Base-by-base conservation (phyloP, 1,140 invertebrate genomes). In the Antheraea mylitta region DNA sequence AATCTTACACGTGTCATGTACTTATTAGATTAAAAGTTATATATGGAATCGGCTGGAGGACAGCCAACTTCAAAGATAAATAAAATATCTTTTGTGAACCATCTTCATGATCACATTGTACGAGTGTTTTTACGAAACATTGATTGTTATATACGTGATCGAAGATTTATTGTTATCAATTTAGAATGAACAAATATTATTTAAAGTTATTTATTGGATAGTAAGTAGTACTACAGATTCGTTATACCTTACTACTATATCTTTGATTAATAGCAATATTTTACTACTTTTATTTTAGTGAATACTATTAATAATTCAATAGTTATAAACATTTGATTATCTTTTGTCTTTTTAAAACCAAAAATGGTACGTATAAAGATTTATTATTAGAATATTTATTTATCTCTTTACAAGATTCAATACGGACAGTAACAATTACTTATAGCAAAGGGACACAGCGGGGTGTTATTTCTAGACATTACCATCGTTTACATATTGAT, bases 51-150 rank as follows among this genome's bases (percentile, higher is more conserved):
- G 64, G 59, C 76, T 89, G 85, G 87, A 87, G 18, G 63, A 68
- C 67, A n/a, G 83, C 86, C 86, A 89, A 83, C 67, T 73, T 71
- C 72, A 73, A 77, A 78, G 71, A 66, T 72, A 80, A 80, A 83
- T 78, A 78, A 76, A 76, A 71, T 79, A 72, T 71, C 68, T 65
- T 65, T 64, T 65, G 38, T 65, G 19, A 18, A 65, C 3, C 42
- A 22, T 48, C 38, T 65, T 65, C n/a, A 42, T 18, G 37, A 65
- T 65, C 64, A 65, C 18, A 42, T n/a, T 38, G 48, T 48, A 45
- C 8, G 10, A 65, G 19, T 45, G 18, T 18, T 48, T 65, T 65
- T 45, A 9, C 8, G 60, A 48, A 53, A 65, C 42, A 65, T 48
- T 65, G 64, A 48, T 65, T 53, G n/a, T 45, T 65, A 22, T 36